phyloP scores from a whole-genome alignment of 2,888 invertebrate genomes.

The Quadriops clusia region DNA sequence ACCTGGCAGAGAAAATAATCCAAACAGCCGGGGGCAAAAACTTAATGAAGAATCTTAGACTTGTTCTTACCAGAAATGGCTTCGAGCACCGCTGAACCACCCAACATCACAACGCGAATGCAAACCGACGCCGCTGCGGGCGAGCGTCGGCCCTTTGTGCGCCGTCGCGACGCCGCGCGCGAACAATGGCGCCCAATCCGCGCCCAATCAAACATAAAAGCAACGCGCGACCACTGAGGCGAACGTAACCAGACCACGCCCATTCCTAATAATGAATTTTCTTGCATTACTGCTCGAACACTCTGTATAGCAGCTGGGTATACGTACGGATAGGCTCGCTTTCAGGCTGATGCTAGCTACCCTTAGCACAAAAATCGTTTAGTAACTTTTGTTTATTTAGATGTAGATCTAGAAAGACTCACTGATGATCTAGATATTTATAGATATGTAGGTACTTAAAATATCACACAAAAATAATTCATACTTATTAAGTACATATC shows the following conservation, averaged over 20 bases:
- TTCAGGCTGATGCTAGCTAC: too few species aligned
- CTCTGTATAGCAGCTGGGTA: too few species aligned
- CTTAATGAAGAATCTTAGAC: conserved; percentile 24
- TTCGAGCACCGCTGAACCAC: background rate
- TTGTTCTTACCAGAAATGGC: conserved; percentile 15
- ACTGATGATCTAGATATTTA: too few species aligned
- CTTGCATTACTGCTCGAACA: too few species aligned
- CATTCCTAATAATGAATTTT: too few species aligned
- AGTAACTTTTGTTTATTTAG: too few species aligned
- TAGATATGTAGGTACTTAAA: too few species aligned
- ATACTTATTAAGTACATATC: too few species aligned
- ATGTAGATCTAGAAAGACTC: too few species aligned
- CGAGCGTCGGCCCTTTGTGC: conserved; percentile 41
- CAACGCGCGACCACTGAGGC: conserved; percentile 30
- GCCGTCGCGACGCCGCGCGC: conserved; percentile 35
- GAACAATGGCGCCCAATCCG: conserved; percentile 36
- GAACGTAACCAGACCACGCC: conserved; percentile 30
- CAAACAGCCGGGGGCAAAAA: conserved; percentile 22
- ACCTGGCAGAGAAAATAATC: conserved; percentile 20
- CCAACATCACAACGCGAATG: conserved; percentile 1
- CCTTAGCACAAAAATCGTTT: too few species aligned
- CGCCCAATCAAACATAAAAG: conserved; percentile 29
- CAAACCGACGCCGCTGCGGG: conserved; percentile 47
- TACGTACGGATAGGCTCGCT: too few species aligned
- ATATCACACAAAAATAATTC: too few species aligned